Evolutionary conservation across 2,797 vertebrate genomes (phyloP), one percentile per base, ranked within the genome.

Genomic region (Galaxias olidus): DNA sequence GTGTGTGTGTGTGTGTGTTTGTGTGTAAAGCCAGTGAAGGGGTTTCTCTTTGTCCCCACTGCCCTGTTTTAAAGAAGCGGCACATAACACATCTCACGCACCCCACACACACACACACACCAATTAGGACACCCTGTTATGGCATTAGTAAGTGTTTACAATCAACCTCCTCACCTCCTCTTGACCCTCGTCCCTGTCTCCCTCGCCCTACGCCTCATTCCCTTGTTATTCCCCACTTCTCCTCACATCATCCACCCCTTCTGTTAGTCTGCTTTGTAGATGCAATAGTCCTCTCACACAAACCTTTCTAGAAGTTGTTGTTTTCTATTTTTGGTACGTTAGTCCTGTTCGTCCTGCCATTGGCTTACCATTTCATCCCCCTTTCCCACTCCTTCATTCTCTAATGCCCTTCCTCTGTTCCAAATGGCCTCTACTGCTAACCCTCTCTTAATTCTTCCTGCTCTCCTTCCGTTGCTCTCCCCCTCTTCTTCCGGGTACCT

Each of bases 71-170:
- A 63, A 78, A 78, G 79, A 73, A 79, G 80, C 64, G 48, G 55
- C 10, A 19, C n/a, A 74, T 58, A 65, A 65, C 54, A 61, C 43
- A 44, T 49, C 46, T 64, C 64, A 69, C 74, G 71, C 68, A 78
- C 58, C 19, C 20, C 45, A 65, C 51, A 58, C 47, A 64, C 46
- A 30, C 51, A 63, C 43, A 61, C 65, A 55, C 70, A 68, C 77
- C 80, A 89, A 86, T 89, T 89, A 89, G 68, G 75, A 84, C 77
- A 75, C 75, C 55, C 75, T 76, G 76, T 87, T 83, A 82, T 76
- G 73, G 77, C 63, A 71, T 87, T 82, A 87, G 69, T 53, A 47
- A 62, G 61, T 69, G 76, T 86, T 88, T 81, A 87, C 69, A 70
- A 81, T 84, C 77, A 81, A 75, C 77, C 58, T 30, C 77, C 58